phyloP scores from a whole-genome alignment of 2,797 vertebrate species.

The Nasua narica region DNA sequence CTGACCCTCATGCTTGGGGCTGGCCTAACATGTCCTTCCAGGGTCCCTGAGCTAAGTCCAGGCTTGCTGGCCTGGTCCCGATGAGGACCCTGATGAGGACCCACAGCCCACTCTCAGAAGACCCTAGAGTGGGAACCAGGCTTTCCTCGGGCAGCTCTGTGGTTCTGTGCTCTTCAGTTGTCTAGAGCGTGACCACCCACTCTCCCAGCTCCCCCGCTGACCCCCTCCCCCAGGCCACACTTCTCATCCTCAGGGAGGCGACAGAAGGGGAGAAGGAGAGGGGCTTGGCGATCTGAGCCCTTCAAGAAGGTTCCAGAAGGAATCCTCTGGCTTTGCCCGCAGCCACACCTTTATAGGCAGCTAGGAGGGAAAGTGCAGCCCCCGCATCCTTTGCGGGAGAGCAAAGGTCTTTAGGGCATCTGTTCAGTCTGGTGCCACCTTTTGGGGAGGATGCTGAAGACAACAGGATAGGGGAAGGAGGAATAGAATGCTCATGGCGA shows the following conservation, averaged over 20 bases:
- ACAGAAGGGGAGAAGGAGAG: not conserved
- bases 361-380: not conserved
- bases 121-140: not conserved
- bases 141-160: not conserved
- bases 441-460: not conserved
- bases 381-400: not conserved
- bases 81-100: not conserved
- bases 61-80: not conserved
- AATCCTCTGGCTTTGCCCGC: not conserved
- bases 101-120: not conserved
- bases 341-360: not conserved
- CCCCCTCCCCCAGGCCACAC: not conserved
- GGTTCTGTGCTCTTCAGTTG: not conserved
- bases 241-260: not conserved
- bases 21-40: not conserved
- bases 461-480: not conserved
- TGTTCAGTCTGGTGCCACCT: not conserved
- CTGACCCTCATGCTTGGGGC: not conserved
- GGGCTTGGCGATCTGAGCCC: not conserved
- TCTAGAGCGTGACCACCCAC: not conserved
- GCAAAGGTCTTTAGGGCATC: not conserved
- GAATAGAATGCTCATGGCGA: not conserved
- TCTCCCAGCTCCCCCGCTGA: not conserved
- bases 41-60: constrained; percentile 42
- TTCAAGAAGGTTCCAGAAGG: not conserved